Evolutionary conservation across 1,140 invertebrate genomes (phyloP), one percentile per base, ranked within the genome.

Genomic region (Chelonus insularis): DNA sequence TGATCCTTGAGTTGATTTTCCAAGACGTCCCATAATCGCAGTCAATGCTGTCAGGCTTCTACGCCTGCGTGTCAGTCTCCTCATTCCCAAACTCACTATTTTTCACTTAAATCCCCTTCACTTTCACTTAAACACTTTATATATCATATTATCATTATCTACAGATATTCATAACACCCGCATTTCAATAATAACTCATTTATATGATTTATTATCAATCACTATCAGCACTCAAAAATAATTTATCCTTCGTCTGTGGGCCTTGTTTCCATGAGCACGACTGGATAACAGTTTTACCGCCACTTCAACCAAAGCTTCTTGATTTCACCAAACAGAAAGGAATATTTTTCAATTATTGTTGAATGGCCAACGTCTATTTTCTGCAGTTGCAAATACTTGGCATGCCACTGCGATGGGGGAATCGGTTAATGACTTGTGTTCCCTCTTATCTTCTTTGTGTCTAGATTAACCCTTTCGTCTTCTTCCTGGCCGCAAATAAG

Each of bases 21-120:
- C 77, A 62, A 85, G 79, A 67, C 80, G 77, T 73, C 83, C 83
- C 84, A 84, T 84, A 72, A 78, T 81, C 69, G 72, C 78, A 60
- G 69, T 75, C 65, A 79, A 75, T 72, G 78, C 74, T 68, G 73
- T 72, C 59, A 76, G 69, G 72, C 70, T 77, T 66, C 69, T 75
- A 62, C 78, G 76, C 70, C 73, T 78, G 69, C 76, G 73, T 69
- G 73, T 72, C 68, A 80, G 71, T 63, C 76, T 76, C 72, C 78
- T 76, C 78, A 79, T 80, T 63, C 77, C 76, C 69, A 23, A 48
- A 21, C 47, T 25, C 50, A 18, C 34, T 55, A 23, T 55, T 29
- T 29, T 29, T 2, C 21, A 16, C 36, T 52, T 52, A 4, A 16
- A 43, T 32, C 20, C 37, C 37, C 23, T 36, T 16, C 34, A 52